These are phyloP conservation scores for Salvelinus alpinus DNA, from an alignment of 2,113 vertebrate genomes.

Conservation along the genomic window DNA sequence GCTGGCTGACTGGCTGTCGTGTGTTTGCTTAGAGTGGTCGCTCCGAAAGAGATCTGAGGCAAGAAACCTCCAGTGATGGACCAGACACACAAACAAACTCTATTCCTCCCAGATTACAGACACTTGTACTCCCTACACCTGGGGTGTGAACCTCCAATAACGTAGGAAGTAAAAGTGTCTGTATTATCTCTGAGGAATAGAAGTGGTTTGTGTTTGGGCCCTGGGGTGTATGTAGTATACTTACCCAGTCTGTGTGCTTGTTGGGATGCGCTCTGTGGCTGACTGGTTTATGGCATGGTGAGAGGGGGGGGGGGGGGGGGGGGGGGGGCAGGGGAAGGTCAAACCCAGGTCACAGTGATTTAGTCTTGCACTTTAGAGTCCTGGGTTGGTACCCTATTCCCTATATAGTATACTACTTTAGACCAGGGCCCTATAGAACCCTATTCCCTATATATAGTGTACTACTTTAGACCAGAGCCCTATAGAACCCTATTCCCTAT, in stretches of 20 bases:
- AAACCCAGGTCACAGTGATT: slow-evolving; percentile 31
- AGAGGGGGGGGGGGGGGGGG: not conserved
- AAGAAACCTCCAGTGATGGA: too few relatives aligned
- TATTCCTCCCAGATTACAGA: not conserved
- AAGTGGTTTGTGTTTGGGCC: slow-evolving; percentile 22
- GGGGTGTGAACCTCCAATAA: not conserved
- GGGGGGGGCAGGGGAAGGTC: slow-evolving; percentile 24
- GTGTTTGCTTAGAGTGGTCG: not conserved
- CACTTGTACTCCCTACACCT: not conserved
- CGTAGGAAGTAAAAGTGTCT: slow-evolving; percentile 26
- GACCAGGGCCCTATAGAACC: too few relatives aligned
- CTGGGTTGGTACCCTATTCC: not conserved
- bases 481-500: too few relatives aligned
- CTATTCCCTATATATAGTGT: too few relatives aligned
- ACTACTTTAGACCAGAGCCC: too few relatives aligned
- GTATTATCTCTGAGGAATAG: slow-evolving; percentile 25
- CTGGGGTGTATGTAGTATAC: slow-evolving; percentile 2
- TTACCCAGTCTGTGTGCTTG: slow-evolving; percentile 31
- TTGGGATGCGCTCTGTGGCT: slow-evolving; percentile 32
- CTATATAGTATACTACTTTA: too few relatives aligned
- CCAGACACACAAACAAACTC: not conserved
- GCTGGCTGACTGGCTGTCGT: not conserved
- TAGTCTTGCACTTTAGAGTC: slow-evolving; percentile 16
- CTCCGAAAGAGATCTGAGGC: too few relatives aligned
- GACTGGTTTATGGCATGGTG: slow-evolving; percentile 27